Conservation (phyloP, 1,140 invertebrate genomes). For the Caerostris extrusa region DNA sequence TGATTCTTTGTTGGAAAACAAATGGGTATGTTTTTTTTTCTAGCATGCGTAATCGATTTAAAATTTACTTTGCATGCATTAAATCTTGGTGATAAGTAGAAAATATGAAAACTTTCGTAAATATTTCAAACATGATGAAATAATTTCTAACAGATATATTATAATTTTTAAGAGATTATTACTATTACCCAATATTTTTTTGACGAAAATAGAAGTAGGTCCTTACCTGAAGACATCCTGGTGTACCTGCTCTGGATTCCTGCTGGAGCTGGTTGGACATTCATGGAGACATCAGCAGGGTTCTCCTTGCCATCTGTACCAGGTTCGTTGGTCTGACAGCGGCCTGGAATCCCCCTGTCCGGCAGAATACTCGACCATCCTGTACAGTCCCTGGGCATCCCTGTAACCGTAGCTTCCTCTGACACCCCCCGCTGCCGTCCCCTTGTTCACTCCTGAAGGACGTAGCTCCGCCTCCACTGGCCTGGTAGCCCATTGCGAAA, state of each 20-base stretch:
- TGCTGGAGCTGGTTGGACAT: constrained; percentile 69
- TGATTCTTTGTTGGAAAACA: too few relatives aligned
- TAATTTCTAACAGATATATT: too few relatives aligned
- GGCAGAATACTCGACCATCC: constrained; percentile 78
- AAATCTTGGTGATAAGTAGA: too few relatives aligned
- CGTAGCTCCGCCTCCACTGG: constrained; percentile 14
- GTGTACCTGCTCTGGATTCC: constrained; percentile 58
- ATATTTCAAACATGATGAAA: too few relatives aligned
- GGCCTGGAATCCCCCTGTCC: constrained; percentile 78
- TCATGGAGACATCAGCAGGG: constrained; percentile 70
- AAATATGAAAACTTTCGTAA: too few relatives aligned
- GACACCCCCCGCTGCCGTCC: constrained; percentile 75
- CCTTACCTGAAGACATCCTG: not conserved
- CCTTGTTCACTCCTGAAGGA: constrained; percentile 84
- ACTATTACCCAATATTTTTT: not conserved
- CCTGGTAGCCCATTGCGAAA: constrained; percentile 47
- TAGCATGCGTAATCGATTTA: too few relatives aligned
- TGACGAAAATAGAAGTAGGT: not conserved
- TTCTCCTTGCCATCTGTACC: constrained; percentile 70
- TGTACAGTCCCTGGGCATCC: constrained; percentile 78
- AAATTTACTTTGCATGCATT: too few relatives aligned
- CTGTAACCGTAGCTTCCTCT: constrained; percentile 79
- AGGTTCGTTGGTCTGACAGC: constrained; percentile 77
- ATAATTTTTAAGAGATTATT: too few relatives aligned
- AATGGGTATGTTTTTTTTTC: too few relatives aligned